A percentile compares a stretch with the other conserved stretches of the same genome.
Conservation (phyloP, 2,113 vertebrate species). For the Vulpes lagopus region DNA sequence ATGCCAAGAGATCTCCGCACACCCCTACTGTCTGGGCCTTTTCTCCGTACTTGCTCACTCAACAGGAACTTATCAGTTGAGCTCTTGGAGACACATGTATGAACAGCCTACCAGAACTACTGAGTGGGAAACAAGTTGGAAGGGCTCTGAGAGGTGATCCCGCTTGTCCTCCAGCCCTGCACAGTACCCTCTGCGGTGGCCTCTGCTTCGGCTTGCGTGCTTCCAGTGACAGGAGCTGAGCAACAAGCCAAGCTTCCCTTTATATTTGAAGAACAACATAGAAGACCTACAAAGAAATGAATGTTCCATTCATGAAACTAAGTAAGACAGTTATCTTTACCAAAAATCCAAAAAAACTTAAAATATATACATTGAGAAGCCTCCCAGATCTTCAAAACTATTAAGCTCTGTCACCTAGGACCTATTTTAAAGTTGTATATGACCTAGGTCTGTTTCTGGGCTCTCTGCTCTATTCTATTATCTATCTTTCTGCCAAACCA, state of each 20-base stretch:
- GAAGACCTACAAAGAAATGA: neutral
- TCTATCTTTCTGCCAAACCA: neutral
- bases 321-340: neutral
- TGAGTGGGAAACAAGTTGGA: neutral
- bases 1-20: neutral
- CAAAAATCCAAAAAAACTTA: neutral
- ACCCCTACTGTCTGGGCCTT: neutral
- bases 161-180: neutral
- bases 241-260: neutral
- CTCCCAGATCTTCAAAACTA: neutral
- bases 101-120: neutral
- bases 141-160: neutral
- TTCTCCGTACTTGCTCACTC: neutral
- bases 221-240: neutral
- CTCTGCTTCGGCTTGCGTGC: neutral
- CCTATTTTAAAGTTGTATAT: neutral
- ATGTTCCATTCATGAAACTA: neutral
- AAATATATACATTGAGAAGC: neutral
- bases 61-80: neutral
- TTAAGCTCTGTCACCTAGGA: neutral
- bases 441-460: neutral
- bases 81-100: neutral
- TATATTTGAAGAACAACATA: neutral
- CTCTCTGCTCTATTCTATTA: neutral
- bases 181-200: neutral